Evolutionary conservation across 37 sponge, comb jelly and placozoan genomes (phyloP), one percentile per base, ranked within the genome.

Genomic region (Axinella damicornis): DNA sequence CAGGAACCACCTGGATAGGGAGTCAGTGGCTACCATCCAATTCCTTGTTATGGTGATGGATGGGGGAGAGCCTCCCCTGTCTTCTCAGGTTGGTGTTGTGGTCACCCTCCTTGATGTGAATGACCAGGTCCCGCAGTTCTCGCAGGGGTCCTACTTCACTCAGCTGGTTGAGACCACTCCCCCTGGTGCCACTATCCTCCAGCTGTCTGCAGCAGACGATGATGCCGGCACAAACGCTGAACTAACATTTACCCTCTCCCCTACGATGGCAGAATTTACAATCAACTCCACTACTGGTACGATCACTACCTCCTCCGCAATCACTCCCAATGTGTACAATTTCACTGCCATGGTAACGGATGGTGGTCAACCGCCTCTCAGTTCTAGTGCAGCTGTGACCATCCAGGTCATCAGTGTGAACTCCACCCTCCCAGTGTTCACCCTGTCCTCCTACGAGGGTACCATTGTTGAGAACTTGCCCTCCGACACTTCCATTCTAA

Each of bases 301-400:
- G 12, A 40, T 93, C 22, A 73, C 41, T 4, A 63, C 68, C 5
- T n/a, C 83, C 9, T 55, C 14, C 2, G 5, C 73, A 1, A 88
- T 94, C 25, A 65, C 54, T 53, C 77, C 83, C 17, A 38, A 24
- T 30, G 17, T 76, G 1, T 87, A 85, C 69, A 78, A 77, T 68
- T 68, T 95, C 18, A 77, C 73, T 25, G 85, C 90, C 5, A 70
- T 40, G 37, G 96, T 88, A 6, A 60, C 59, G 2, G 96, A 95
- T 86, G 39, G 59, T 5, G 96, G 96, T 14, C 22, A 39, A 6
- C 93, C 93, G 19, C 72, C 80, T 0, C 81, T 85, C 24, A 37
- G 53, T 21, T 68, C 81, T n/a, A 69, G 57, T 14, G 87, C 68
- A 19, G 28, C 68, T 11, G 66, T 92, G 21, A 36, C 56, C 4